Evolutionary conservation across 2,797 vertebrate species (phyloP).

Genomic region (Gallirallus australis): DNA sequence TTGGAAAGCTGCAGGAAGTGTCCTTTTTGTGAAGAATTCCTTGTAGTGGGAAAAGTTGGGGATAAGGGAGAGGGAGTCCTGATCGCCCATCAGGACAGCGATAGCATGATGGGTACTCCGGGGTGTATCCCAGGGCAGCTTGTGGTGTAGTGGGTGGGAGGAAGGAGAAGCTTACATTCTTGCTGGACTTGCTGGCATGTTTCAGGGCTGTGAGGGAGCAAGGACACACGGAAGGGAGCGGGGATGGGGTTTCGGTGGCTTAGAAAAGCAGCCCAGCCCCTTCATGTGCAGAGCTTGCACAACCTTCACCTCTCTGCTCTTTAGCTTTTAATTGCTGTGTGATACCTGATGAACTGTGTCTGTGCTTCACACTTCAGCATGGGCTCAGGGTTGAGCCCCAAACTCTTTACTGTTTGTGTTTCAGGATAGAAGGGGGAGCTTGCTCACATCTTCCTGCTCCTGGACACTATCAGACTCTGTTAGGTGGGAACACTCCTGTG

Average conservation of each 20-base stretch:
- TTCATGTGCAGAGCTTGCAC: background rate
- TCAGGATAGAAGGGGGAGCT: background rate
- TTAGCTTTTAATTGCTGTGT: background rate
- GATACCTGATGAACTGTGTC: background rate
- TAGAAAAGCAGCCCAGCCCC: background rate
- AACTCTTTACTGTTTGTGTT: background rate
- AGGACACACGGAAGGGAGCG: background rate
- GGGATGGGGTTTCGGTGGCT: background rate
- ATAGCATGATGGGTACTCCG: background rate
- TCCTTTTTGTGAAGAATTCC: background rate
- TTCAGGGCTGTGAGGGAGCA: background rate
- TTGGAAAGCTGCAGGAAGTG: background rate
- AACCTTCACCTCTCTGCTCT: background rate
- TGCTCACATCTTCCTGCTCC: background rate
- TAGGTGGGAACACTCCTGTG: background rate
- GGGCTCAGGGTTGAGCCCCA: background rate
- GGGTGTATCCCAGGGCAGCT: background rate
- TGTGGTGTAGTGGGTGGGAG: background rate
- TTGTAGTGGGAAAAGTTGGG: background rate
- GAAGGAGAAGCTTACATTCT: background rate
- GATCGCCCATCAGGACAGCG: background rate
- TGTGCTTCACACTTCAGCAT: background rate
- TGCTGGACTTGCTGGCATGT: background rate
- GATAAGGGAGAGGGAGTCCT: background rate
- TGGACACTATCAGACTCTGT: background rate